Base-by-base conservation (phyloP, 2,888 invertebrate genomes). In the Drosophila cognata region DNA sequence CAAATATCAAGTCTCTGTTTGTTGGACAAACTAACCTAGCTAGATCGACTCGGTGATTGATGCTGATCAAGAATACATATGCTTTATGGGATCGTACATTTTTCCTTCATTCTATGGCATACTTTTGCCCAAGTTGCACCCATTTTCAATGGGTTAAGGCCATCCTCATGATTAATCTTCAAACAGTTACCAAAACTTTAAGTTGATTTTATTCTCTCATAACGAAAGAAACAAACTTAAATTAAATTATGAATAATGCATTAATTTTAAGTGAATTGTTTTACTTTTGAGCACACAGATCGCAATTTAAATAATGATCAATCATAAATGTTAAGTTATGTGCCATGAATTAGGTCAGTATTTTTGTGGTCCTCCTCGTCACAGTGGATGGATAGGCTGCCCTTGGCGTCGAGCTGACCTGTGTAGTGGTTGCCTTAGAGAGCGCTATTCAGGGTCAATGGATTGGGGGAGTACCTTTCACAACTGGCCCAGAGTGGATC, bases 361-460 rank as follows among this genome's bases (percentile, higher is more conserved):
- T 36, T 38, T 56, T 41, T 51, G 50, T 57, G 57, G 57, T 66
- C 71, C 63, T 65, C 36, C 51, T 41, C 67, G 78, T 81, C 65
- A 78, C 77, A 78, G 72, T 78, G 50, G 57, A 6, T 78, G 60
- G 60, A 8, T 81, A 60, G 36, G 60, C 65, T 63, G 78, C 71
- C 78, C 78, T 78, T 77, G 68, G 41, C 16, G 35, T 31, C 35
- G 48, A 60, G 21, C 43, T 36, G 46, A 25, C 25, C 25, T 25
- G 46, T 4, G 28, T 29, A 2, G 25, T 18, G 52, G 31, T 57
- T 50, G 25, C 16, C 16, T 64, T 41, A 16, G 29, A 29, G 41
- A 46, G 33, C n/a, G n/a, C 31, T 6, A 55, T 68, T 81, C 78
- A 81, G 77, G 78, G 78, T 69, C 77, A 78, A 35, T 41, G 28